Base-by-base conservation (phyloP, 37 sponge, comb jelly and placozoan genomes). In the Crambe crambe region DNA sequence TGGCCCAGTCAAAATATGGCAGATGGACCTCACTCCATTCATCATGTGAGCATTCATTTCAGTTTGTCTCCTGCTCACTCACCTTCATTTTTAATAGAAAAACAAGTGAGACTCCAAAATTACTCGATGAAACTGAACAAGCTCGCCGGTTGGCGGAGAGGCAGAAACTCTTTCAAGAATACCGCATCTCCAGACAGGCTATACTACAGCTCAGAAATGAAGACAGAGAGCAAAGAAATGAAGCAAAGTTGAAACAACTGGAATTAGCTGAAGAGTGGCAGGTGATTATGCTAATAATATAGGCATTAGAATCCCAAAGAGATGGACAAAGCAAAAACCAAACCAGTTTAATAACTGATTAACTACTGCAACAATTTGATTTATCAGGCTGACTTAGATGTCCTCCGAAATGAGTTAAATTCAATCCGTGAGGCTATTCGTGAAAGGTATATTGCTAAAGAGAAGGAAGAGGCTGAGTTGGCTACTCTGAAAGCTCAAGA, bases 241-340 rank as follows among this genome's bases (percentile, higher is more conserved):
- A 63, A 25, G 54, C 66, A 23, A 91, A 91, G 41, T 4, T 56
- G 0, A 20, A 69, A 27, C 91, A 91, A 36, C 41, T 91, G 27
- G 77, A 77, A 39, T 9, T 47, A 44, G 91, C 87, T 35, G 83
- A 86, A 38, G 29, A 77, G 72, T 75, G 74, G 83, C 91, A 91
- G 87, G 91, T 91, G 39, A 40, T 36, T 61, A 27, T 5, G 4
- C 6, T 61, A 8, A 23, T 20, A 20, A 61, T 61, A 27, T 29
- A 20, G 25, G 6, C 6, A 61, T 20, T 61, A 29, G 30, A 20
- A 61, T n/a, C n/a, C n/a, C n/a, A n/a, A n/a, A n/a, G n/a, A n/a
- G n/a, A n/a, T n/a, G n/a, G n/a, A n/a, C n/a, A n/a, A n/a, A n/a
- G n/a, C n/a, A n/a, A n/a, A n/a, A n/a, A n/a, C n/a, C n/a, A n/a